Evolutionary conservation across 2,113 vertebrate genomes (phyloP).

Genomic region (Dendropsophus ebraccatus): DNA sequence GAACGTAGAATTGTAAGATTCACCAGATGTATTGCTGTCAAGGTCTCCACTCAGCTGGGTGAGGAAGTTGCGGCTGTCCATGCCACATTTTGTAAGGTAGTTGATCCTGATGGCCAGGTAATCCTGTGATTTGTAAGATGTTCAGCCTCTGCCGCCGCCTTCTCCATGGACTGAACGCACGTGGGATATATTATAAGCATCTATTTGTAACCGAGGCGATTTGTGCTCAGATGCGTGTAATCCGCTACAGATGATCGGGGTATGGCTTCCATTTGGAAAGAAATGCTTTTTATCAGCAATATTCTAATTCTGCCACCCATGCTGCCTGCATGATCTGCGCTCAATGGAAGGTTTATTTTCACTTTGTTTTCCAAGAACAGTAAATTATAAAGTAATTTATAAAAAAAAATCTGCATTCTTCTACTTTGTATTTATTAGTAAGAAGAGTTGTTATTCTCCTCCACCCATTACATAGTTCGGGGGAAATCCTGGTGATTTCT

Average conservation of each 20-base stretch:
- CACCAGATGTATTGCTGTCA: too few species aligned
- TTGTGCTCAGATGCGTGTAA: not conserved
- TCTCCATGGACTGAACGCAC: too few species aligned
- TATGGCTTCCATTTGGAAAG: constrained; percentile 14
- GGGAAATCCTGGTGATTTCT: too few species aligned
- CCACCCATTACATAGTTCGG: not conserved
- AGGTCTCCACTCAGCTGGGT: too few species aligned
- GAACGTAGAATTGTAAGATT: too few species aligned
- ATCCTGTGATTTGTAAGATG: too few species aligned
- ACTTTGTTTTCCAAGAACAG: not conserved
- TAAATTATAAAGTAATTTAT: not conserved
- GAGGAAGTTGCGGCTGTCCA: too few species aligned
- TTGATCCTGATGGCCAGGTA: too few species aligned
- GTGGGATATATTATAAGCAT: too few species aligned
- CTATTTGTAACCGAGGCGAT: not conserved
- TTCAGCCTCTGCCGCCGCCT: too few species aligned
- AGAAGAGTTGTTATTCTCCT: not conserved
- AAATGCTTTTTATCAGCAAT: constrained; percentile 9
- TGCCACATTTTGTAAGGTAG: too few species aligned
- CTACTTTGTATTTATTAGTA: not conserved
- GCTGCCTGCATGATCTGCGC: not conserved
- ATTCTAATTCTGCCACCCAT: constrained; percentile 19
- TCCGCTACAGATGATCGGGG: constrained; percentile 1
- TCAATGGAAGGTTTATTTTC: not conserved
- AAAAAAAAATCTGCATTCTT: not conserved